Base-by-base conservation (phyloP, 2,888 invertebrate genomes). In the Andrena haemorrhoa region DNA sequence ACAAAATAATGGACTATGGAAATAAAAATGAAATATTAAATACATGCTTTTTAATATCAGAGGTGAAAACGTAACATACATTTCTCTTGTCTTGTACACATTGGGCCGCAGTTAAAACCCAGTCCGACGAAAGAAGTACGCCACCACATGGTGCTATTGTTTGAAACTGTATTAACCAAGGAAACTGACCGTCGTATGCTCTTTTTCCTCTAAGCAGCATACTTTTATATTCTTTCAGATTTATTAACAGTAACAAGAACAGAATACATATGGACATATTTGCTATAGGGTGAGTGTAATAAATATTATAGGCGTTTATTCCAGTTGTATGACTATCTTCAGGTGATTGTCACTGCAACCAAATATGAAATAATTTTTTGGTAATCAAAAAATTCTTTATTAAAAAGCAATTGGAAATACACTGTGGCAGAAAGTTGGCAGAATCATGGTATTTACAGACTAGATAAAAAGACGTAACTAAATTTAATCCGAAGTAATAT, bases 61-160 rank as follows among this genome's bases (percentile, higher is more conserved):
- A 10, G n/a, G 35, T 58, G 68, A 56, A 56, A 41, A 69, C 23
- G 1, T 53, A 68, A 26, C 68, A 56, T 86, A 91, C 90, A 78
- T 87, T 89, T 86, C 90, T 81, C 63, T 90, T 86, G 72, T 84
- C 82, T 68, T 88, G 85, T 23, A 90, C 88, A 63, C 91, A 91
- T 82, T 91, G 90, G 6, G 90, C 90, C 8, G 90, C 89, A 2
- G 91, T 91, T 64, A 90, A 79, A 31, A 91, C 87, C 90, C 91
- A 91, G 53, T 91, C 91, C 26, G 89, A 83, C 16, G 89, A 86
- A 51, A 91, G 73, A 20, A 91, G 83, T 49, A 90, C 82, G 41
- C 91, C 90, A 26, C 90, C 89, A 70, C 90, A 91, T 64, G 91
- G 90, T 56, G 71, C 69, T 71, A 91, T 80, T 26, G 91, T 90